These are phyloP conservation scores for Aviceda subcristata DNA, from an alignment of 2,113 vertebrate genomes.

Conservation along the genomic window DNA sequence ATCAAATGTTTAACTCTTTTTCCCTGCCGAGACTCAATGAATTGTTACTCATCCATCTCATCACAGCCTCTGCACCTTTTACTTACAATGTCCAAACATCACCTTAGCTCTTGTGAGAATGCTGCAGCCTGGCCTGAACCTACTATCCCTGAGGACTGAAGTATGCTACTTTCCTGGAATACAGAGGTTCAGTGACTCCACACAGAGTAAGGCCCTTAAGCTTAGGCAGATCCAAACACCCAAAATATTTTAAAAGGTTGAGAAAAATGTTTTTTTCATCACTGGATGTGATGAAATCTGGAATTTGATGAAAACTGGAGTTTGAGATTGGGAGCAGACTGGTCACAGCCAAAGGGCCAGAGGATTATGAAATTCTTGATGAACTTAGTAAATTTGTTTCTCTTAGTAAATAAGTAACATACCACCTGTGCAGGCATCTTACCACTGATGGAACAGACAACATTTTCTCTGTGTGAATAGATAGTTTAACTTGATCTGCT, in stretches of 20 bases:
- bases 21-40: neutral
- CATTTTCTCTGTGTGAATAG: neutral
- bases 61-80: neutral
- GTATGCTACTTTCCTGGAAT: neutral
- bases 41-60: neutral
- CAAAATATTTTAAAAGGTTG: neutral
- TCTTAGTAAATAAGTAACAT: neutral
- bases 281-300: neutral
- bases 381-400: neutral
- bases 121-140: neutral
- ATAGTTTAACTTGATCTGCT: neutral
- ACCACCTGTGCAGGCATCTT: neutral
- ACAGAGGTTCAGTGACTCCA: neutral
- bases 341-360: neutral
- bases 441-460: neutral
- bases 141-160: neutral
- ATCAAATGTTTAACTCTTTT: neutral
- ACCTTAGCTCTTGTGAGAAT: neutral
- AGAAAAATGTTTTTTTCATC: neutral
- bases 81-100: neutral
- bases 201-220: neutral
- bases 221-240: neutral
- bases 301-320: neutral
- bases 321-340: neutral
- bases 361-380: neutral